Percentiles rank a stretch among this genome's conserved stretches.
Evolutionary conservation across 2,888 invertebrate genomes (phyloP).

Genomic region (Allacma fusca): DNA sequence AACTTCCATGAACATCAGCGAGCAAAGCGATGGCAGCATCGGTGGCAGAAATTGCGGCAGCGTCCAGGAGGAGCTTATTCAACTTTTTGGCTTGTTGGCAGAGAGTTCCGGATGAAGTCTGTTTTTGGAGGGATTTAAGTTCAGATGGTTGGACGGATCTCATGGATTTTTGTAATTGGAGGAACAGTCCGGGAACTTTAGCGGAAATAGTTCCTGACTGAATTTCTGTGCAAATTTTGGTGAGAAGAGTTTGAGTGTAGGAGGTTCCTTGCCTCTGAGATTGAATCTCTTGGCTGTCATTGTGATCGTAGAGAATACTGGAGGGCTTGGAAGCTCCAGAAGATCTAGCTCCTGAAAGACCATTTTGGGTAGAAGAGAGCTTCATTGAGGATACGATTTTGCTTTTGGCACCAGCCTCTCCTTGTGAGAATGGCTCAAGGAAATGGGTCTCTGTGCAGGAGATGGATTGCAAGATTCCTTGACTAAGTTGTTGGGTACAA

Average conservation of each 20-base stretch:
- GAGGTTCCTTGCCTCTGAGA: conserved; percentile 49
- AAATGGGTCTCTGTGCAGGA: conserved; percentile 52
- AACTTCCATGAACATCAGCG: conserved; percentile 67
- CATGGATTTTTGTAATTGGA: conserved; percentile 73
- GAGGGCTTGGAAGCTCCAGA: conserved; percentile 43
- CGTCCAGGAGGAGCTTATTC: conserved; percentile 79
- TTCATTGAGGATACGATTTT: conserved; percentile 52
- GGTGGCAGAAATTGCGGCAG: conserved; percentile 80
- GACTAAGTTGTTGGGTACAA: conserved; percentile 55
- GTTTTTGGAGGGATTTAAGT: conserved; percentile 73
- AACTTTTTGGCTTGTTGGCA: conserved; percentile 42
- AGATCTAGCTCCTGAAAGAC: conserved; percentile 33
- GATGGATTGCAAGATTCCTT: conserved; percentile 54
- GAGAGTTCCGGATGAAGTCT: conserved; percentile 67
- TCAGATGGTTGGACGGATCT: conserved; percentile 75
- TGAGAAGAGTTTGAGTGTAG: conserved; percentile 51
- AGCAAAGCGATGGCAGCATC: conserved; percentile 78
- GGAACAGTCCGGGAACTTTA: conserved; percentile 74
- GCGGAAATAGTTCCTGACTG: conserved; percentile 71
- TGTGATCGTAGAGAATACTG: conserved; percentile 56
- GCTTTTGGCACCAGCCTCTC: conserved; percentile 52
- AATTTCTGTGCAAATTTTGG: conserved; percentile 66
- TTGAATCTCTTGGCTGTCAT: conserved; percentile 42
- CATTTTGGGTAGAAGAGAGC: conserved; percentile 45
- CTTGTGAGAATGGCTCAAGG: conserved; percentile 41